Evolutionary conservation across 2,113 vertebrate species (phyloP).

Genomic region (Gymnarchus niloticus): DNA sequence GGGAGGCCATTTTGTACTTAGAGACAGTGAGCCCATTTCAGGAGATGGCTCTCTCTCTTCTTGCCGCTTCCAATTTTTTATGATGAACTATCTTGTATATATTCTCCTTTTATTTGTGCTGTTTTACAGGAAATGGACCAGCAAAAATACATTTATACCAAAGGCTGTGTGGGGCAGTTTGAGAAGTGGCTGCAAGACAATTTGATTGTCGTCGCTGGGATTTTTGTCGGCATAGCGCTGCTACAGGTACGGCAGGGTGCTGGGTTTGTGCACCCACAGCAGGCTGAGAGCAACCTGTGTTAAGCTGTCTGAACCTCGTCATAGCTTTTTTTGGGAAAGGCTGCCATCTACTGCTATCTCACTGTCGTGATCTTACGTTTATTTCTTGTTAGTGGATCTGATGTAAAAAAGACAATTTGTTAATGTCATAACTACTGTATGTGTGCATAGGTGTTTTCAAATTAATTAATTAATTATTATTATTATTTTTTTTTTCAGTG

Average conservation of each 20-base stretch:
- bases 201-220: conserved; percentile 75
- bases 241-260: conserved; percentile 67
- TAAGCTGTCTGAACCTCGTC: not conserved
- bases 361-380: not conserved
- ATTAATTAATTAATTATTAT: no score
- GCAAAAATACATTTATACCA: conserved; percentile 78
- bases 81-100: not conserved
- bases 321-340: not conserved
- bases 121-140: conserved; percentile 69
- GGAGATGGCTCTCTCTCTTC: not conserved
- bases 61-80: not conserved
- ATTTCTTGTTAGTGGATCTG: not conserved
- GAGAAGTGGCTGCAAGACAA: conserved; percentile 90
- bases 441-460: no score
- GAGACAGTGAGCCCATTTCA: not conserved
- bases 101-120: not conserved
- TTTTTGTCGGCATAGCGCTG: conserved; percentile 80
- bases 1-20: conserved; percentile 4
- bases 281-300: not conserved
- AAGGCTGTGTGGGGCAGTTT: conserved; percentile 86
- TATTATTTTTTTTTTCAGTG: no score
- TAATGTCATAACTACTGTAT: no score
- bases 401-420: not conserved
- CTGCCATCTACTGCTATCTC: not conserved
- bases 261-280: not conserved